Percentiles rank a stretch among this genome's conserved stretches.
These are phyloP conservation scores for Drosophila subquinaria DNA, from an alignment of 2,888 invertebrate genomes.

Conservation along the genomic window DNA sequence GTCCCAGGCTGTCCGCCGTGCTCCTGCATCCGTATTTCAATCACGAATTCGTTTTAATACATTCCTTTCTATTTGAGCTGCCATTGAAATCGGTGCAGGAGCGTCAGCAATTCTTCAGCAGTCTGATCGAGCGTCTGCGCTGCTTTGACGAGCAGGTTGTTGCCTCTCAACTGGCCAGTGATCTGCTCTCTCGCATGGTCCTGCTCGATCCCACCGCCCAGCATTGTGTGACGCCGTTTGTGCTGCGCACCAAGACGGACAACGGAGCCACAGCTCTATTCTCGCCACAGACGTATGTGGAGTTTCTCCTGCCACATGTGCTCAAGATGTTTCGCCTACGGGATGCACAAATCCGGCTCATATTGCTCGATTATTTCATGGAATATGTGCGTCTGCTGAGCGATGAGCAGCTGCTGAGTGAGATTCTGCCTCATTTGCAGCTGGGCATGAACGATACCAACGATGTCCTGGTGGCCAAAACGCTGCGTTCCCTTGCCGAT, in stretches of 20 bases:
- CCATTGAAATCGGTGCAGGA: slow-evolving; percentile 92
- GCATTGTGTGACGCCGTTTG: slow-evolving; percentile 84
- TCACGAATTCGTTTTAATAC: slow-evolving; percentile 93
- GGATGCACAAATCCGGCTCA: slow-evolving; percentile 92
- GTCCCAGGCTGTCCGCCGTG: slow-evolving; percentile 89
- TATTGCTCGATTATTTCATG: slow-evolving; percentile 92
- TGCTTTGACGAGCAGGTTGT: slow-evolving; percentile 92
- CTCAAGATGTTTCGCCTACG: slow-evolving; percentile 93
- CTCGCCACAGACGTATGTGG: slow-evolving; percentile 89
- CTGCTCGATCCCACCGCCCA: slow-evolving; percentile 93
- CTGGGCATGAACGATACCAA: slow-evolving; percentile 95
- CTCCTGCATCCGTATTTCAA: slow-evolving; percentile 92
- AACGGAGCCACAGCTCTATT: slow-evolving; percentile 89
- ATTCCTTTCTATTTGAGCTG: slow-evolving; percentile 93
- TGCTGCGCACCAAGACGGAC: slow-evolving; percentile 86
- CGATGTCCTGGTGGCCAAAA: slow-evolving; percentile 92
- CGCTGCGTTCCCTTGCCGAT: slow-evolving; percentile 92
- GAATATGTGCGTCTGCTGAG: slow-evolving; percentile 91
- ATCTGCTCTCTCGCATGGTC: slow-evolving; percentile 93
- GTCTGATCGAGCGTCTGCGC: slow-evolving; percentile 89
- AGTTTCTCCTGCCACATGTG: slow-evolving; percentile 91
- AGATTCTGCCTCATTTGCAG: slow-evolving; percentile 94
- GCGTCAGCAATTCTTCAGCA: slow-evolving; percentile 92
- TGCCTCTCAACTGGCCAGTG: slow-evolving; percentile 91
- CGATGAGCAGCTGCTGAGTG: slow-evolving; percentile 90